Evolutionary conservation across 2,113 vertebrate species (phyloP).

Genomic region (Petromus typicus): DNA sequence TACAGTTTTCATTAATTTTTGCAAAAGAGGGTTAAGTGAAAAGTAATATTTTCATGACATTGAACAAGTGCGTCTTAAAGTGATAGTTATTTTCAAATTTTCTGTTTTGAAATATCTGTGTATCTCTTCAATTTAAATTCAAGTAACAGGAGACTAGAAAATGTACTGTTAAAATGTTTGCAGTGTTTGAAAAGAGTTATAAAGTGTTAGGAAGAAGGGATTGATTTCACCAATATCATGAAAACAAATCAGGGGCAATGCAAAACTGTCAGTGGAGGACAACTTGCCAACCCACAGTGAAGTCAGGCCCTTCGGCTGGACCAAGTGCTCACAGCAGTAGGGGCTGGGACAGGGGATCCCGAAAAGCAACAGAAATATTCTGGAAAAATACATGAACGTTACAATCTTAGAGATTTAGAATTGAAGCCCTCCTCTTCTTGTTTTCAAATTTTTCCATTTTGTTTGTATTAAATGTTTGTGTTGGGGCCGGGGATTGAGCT

Average conservation of each 20-base stretch:
- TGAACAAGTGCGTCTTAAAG: background rate
- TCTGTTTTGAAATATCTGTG: background rate
- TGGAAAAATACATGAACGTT: background rate
- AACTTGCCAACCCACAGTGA: background rate
- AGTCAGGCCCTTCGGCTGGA: background rate
- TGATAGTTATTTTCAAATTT: background rate
- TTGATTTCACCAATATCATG: background rate
- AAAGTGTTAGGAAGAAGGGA: background rate
- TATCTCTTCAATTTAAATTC: background rate
- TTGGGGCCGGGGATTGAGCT: too few species aligned
- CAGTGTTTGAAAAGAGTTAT: background rate
- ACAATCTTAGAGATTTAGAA: background rate
- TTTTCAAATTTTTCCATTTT: conserved; percentile 1
- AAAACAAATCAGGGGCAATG: background rate
- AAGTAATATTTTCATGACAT: background rate
- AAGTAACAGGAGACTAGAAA: background rate
- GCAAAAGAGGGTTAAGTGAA: background rate
- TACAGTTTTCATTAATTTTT: background rate
- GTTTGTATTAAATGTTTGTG: background rate
- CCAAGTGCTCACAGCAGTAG: background rate
- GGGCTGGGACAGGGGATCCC: background rate
- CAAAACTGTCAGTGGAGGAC: background rate
- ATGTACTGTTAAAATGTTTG: background rate
- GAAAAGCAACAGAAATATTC: background rate
- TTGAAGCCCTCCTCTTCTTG: background rate